Base-by-base conservation (phyloP, 1,140 invertebrate genomes). In the Drosophila equinoxialis region DNA sequence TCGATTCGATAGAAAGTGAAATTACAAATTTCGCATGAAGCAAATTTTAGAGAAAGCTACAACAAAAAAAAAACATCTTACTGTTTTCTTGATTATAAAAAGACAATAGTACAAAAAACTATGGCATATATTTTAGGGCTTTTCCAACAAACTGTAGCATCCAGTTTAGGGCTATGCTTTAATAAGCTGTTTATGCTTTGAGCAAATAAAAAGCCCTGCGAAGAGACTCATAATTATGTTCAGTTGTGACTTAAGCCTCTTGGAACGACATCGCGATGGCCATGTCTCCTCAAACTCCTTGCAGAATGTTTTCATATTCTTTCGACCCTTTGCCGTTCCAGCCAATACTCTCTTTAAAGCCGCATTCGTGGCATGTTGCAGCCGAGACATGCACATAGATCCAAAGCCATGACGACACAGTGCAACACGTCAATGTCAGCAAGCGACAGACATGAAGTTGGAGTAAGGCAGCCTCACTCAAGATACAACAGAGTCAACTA, bases 291-390 rank as follows among this genome's bases (percentile, higher is more conserved):
- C 14, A 13, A n/a, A 17, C 17, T 17, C 17, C 17, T 17, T 17
- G 17, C 17, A 17, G 17, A 17, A 0, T n/a, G 41, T 37, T 39
- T 35, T 23, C 13, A 42, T 48, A 26, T 63, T 51, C 33, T 54
- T 48, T 62, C 58, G 48, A 30, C 71, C 45, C 68, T 63, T 77
- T 62, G 65, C 30, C 30, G 0, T 30, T 6, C 6, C 30, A 30
- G 30, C 30, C 30, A 3, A 30, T 20, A 14, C 35, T 30, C 14
- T 57, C 33, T 63, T 66, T 59, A 14, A 51, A 39, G 71, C 39
- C 33, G 35, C 60, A 48, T 48, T 48, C 39, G 55, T 26, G 23
- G 23, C 23, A 26, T 0, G 3, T 26, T 26, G 3, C 23, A 26
- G 3, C 2, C 3, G 3, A 26, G 23, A 26, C 30, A 6, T 30